Conservation (phyloP, 2,888 invertebrate species). For the Arge pagana region DNA sequence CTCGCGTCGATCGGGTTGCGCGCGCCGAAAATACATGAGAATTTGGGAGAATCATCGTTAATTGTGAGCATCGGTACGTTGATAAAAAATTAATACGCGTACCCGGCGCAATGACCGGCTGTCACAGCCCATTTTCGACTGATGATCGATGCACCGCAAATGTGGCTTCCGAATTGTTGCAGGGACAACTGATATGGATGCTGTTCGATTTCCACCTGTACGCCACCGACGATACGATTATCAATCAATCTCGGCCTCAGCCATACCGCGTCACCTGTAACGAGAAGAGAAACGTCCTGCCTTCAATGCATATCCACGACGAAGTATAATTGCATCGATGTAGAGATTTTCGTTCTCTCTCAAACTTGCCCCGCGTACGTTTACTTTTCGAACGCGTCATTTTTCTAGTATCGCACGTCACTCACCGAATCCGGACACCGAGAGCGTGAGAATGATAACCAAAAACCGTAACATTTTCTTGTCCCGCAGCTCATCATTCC, state of each 20-base stretch:
- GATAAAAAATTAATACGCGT: too few species aligned
- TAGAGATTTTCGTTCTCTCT: too few species aligned
- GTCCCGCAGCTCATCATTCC: too few species aligned
- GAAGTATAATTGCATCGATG: too few species aligned
- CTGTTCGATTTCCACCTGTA: conserved; percentile 37
- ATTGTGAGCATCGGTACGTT: too few species aligned
- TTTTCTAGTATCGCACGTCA: conserved; percentile 5
- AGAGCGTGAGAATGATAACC: conserved; percentile 23
- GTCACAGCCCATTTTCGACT: conserved; percentile 33
- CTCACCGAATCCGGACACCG: conserved; percentile 27
- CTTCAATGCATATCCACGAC: too few species aligned
- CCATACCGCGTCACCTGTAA: too few species aligned
- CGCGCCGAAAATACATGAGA: too few species aligned
- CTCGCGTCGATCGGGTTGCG: too few species aligned
- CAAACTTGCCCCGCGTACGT: background rate
- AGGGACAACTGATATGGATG: conserved; percentile 47
- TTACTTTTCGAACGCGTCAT: background rate
- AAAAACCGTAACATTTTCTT: conserved; percentile 26
- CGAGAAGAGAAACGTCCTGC: too few species aligned
- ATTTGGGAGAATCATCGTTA: too few species aligned
- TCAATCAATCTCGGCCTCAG: conserved; percentile 10
- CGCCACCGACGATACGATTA: conserved; percentile 49
- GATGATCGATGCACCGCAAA: conserved; percentile 38
- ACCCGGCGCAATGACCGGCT: conserved; percentile 37
- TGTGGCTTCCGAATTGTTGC: conserved; percentile 26